Evolutionary conservation across 2,888 invertebrate genomes (phyloP).

Genomic region (Acleris holmiana): DNA sequence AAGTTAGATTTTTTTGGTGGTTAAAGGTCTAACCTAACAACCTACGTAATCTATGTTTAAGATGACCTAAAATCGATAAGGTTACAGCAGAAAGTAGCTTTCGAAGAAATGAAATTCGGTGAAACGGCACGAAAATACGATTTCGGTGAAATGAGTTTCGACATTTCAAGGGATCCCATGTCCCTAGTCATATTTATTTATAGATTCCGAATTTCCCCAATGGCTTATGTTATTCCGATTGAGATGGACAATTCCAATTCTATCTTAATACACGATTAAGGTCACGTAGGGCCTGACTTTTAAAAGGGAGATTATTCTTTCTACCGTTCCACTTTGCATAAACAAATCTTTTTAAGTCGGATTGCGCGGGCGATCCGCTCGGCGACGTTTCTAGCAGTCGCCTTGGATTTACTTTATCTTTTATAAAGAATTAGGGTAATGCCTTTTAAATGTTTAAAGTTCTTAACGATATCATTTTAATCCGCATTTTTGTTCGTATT

Average conservation of each 20-base stretch:
- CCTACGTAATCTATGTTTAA: no score
- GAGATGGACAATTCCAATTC: slow-evolving; percentile 2
- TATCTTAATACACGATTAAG: slow-evolving; percentile 23
- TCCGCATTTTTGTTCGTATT: no score
- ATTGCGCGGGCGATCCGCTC: slow-evolving; percentile 14
- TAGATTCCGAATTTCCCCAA: not conserved
- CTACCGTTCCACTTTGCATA: slow-evolving; percentile 31
- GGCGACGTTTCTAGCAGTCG: not conserved
- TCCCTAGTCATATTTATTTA: no score
- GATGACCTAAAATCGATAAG: no score
- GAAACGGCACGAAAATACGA: no score
- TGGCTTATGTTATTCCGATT: not conserved
- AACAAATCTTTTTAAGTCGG: slow-evolving; percentile 32
- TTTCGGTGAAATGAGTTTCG: no score
- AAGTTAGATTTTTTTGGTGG: no score
- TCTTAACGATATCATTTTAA: not conserved
- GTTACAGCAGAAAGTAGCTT: no score
- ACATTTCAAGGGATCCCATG: no score
- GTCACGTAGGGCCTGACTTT: slow-evolving; percentile 15
- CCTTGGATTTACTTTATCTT: slow-evolving; percentile 22
- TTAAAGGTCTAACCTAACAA: no score
- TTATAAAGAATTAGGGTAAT: slow-evolving; percentile 20
- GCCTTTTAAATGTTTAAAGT: slow-evolving; percentile 17
- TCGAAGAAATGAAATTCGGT: no score
- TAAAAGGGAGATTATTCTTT: slow-evolving; percentile 13